Percentiles rank a stretch among this genome's conserved stretches.
phyloP scores from a whole-genome alignment of 2,888 invertebrate genomes.

The Hirtodrosophila histrioides region DNA sequence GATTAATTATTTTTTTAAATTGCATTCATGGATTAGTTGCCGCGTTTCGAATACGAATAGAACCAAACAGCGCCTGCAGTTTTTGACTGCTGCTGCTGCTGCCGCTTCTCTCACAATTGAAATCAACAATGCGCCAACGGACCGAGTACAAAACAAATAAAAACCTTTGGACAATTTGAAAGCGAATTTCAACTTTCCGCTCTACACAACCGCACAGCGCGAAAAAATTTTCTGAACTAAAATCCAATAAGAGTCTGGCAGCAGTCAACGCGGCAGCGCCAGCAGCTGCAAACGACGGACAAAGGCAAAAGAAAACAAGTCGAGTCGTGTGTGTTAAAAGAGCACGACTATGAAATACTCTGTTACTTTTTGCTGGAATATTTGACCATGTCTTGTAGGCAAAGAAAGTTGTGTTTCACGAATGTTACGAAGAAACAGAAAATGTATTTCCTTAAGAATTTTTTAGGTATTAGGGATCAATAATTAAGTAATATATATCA shows the following conservation, averaged over 20 bases:
- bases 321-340: neutral
- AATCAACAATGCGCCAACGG: conserved; percentile 61
- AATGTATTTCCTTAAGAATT: too few relatives aligned
- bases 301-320: conserved; percentile 46
- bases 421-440: too few relatives aligned
- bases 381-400: too few relatives aligned
- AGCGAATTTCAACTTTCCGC: conserved; percentile 67
- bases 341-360: conserved; percentile 10
- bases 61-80: conserved; percentile 47
- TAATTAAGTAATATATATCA: too few relatives aligned
- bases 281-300: conserved; percentile 47
- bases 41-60: conserved; percentile 41
- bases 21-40: conserved; percentile 28
- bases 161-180: conserved; percentile 65
- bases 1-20: conserved; percentile 31
- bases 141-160: conserved; percentile 54
- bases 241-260: conserved; percentile 56
- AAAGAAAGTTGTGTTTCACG: too few relatives aligned
- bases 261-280: conserved; percentile 26
- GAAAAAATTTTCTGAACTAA: conserved; percentile 69
- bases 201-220: conserved; percentile 74
- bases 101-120: conserved; percentile 56
- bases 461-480: too few relatives aligned
- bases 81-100: conserved; percentile 42
- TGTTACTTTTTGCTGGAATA: neutral